Conservation (phyloP, 2,113 vertebrate species). For the Planiliza haematocheilus region DNA sequence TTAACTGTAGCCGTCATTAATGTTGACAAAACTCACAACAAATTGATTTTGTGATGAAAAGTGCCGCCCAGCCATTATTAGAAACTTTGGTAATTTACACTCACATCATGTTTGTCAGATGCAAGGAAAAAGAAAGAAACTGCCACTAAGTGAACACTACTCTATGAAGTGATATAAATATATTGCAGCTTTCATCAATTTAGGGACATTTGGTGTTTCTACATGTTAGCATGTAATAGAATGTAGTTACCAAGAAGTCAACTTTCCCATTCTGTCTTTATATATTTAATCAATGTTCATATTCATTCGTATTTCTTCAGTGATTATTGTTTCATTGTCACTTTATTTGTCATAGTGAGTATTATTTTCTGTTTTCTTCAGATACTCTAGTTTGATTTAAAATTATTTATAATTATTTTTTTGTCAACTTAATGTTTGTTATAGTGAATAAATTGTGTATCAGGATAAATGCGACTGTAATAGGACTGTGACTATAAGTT, state of each 20-base stretch:
- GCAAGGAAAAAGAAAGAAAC: no score
- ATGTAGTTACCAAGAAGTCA: not conserved
- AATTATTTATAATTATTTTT: constrained; percentile 55
- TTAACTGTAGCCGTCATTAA: no score
- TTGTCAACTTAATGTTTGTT: constrained; percentile 13
- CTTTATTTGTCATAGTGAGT: constrained; percentile 7
- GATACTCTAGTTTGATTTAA: constrained; percentile 39
- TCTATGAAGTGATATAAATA: no score
- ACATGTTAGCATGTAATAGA: not conserved
- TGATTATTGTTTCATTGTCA: constrained; percentile 12
- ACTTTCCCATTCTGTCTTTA: constrained; percentile 5
- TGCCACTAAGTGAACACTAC: no score
- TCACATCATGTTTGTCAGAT: no score
- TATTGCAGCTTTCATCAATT: no score
- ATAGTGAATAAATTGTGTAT: constrained; percentile 23
- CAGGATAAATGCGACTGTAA: constrained; percentile 24
- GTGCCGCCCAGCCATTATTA: not conserved
- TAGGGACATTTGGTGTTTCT: no score
- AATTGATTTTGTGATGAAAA: constrained; percentile 31
- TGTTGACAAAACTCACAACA: no score
- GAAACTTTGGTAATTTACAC: no score
- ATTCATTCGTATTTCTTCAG: constrained; percentile 5
- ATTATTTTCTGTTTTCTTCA: constrained; percentile 21
- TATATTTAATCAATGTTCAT: not conserved
- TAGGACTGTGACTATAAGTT: constrained; percentile 14